Evolutionary conservation across 2,888 invertebrate genomes (phyloP), one percentile per base, ranked within the genome.

Genomic region (Drosophila algonquin): DNA sequence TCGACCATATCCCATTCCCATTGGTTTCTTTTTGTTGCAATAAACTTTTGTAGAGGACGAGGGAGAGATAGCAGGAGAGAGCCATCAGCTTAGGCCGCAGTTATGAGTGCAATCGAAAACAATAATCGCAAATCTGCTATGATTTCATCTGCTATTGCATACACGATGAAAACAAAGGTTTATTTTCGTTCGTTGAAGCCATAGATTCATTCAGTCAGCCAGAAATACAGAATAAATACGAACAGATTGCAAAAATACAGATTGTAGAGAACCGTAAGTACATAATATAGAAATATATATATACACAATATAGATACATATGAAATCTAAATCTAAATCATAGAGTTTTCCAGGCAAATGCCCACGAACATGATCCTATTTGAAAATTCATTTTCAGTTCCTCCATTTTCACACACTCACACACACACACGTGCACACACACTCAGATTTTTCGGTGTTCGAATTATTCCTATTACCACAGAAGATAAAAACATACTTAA

Each of bases 291-390:
- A 16, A 45, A 47, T 40, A 63, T 27, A 56, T 47, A 70, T 35
- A 35, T 40, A 60, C 44, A 51, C 21, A 51, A 46, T 52, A 52
- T 30, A 10, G 30, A 64, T 64, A 55, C 61, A 61, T 62, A 77
- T 53, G 21, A 65, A 59, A 73, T 52, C 63, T 75, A 77, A 21
- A 21, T 68, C 68, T 67, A 82, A 79, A 73, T 77, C 83, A 73
- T 70, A 80, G 60, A 67, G 79, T 86, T 88, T 82, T 83, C 84
- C 87, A 88, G 82, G 87, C 87, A 53, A 60, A 59, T 62, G 73
- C 73, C 72, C 57, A 21, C 50, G 9, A 57, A 72, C 40, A 51
- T 10, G 52, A 64, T 57, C 71, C 73, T 73, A 73, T 48, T 53
- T 16, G 21, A 53, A 63, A 55, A 21, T 71, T 61, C 8, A 16